phyloP scores from a whole-genome alignment of 2,888 invertebrate species.

The Siphonodentalium dalli region DNA sequence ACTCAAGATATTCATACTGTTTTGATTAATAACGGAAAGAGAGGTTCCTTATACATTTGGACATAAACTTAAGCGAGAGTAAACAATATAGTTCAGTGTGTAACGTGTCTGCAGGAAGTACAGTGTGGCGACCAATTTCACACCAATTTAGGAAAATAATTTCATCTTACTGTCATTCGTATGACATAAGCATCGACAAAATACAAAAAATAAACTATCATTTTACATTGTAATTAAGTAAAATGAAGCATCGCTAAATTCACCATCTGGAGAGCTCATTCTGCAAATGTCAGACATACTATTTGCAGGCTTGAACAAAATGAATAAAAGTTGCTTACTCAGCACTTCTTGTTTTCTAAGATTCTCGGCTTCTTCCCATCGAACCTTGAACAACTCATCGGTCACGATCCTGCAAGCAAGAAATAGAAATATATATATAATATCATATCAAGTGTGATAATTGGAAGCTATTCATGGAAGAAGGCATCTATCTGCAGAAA shows the following conservation, averaged over 20 bases:
- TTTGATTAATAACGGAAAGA: too few species aligned
- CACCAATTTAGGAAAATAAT: too few species aligned
- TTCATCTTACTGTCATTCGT: too few species aligned
- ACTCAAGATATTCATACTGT: too few species aligned
- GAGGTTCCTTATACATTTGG: too few species aligned
- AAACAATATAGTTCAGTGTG: too few species aligned
- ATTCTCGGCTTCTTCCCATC: conserved; percentile 57
- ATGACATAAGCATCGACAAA: not conserved
- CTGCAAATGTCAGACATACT: not conserved
- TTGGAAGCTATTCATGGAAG: too few species aligned
- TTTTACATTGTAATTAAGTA: not conserved
- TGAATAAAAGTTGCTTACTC: conserved; percentile 37
- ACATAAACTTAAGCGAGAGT: too few species aligned
- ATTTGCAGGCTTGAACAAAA: not conserved
- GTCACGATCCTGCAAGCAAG: conserved; percentile 48
- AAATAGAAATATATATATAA: conserved; percentile 1
- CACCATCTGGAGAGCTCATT: not conserved
- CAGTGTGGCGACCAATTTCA: too few species aligned
- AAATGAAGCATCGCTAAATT: not conserved
- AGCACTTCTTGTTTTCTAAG: conserved; percentile 60
- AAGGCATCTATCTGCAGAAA: too few species aligned
- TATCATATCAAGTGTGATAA: too few species aligned
- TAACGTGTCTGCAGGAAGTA: too few species aligned
- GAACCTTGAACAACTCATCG: conserved; percentile 56
- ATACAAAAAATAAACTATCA: not conserved